Evolutionary conservation across 2,888 invertebrate species (phyloP).

Genomic region (Julus scanicus): DNA sequence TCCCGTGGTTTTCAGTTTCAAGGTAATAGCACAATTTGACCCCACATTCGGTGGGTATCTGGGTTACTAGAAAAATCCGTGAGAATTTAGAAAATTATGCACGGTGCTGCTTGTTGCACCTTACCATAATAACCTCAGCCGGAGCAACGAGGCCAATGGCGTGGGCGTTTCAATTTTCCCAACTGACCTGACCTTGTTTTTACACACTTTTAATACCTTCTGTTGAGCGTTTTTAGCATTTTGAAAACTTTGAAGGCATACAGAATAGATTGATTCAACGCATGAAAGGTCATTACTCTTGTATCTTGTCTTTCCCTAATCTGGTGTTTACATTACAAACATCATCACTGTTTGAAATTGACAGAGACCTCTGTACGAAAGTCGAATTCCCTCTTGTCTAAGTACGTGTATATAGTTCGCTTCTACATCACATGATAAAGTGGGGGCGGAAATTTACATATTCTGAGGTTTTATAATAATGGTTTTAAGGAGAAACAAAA

Average conservation of each 20-base stretch:
- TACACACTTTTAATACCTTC: neutral
- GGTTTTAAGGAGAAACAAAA: neutral
- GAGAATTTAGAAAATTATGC: neutral
- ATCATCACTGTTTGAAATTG: neutral
- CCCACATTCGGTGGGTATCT: neutral
- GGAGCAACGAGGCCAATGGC: neutral
- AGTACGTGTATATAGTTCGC: neutral
- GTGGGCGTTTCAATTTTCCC: slow-evolving; percentile 9
- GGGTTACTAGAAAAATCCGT: slow-evolving; percentile 15
- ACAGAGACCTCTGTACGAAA: neutral
- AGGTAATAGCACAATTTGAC: neutral
- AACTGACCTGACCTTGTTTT: slow-evolving; percentile 25
- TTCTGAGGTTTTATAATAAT: neutral
- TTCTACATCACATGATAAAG: neutral
- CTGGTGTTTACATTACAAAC: neutral
- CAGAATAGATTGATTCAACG: neutral
- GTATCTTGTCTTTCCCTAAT: neutral
- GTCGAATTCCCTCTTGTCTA: neutral
- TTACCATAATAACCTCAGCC: neutral
- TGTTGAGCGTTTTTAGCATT: neutral
- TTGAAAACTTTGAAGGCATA: neutral
- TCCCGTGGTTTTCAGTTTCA: neutral
- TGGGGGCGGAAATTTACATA: neutral
- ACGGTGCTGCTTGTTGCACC: neutral
- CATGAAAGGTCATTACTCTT: neutral